Base-by-base conservation (phyloP, 1,140 invertebrate genomes). In the Papilio dardanus region DNA sequence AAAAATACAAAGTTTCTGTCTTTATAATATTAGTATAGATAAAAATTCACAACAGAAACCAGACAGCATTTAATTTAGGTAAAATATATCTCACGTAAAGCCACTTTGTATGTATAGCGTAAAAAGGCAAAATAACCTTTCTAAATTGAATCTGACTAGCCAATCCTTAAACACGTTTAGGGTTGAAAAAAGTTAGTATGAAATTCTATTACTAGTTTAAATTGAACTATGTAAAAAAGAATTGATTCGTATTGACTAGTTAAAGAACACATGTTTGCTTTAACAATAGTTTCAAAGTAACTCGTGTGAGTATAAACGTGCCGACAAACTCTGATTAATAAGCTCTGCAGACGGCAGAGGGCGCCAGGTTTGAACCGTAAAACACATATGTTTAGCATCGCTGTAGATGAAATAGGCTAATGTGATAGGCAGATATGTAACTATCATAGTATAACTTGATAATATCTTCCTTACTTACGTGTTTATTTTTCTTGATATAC, bases 341-440 rank as follows among this genome's bases (percentile, higher is more conserved):
- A 74, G 75, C 69, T 78, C 58, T 73, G 74, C 81, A 79, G 77
- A 80, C 79, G 83, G 77, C 83, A 69, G 50, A 14, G 54, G 67
- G 67, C 33, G 67, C 28, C 28, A 68, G 66, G 30, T 35, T 68
- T 10, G 68, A 74, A 74, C 74, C 77, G 74, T 86, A 86, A 84
- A 81, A 58, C 75, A 80, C 83, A 85, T 79, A 77, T 86, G 83
- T 80, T 86, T 74, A 62, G 74, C 75, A 83, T 83, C 76, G 69
- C 66, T 58, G 65, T 42, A 58, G 33, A 66, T 66, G 19, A 66
- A 66, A 31, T 31, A 66, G n/a, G 31, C 30, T 35, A 69, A 3
- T 28, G 54, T 54, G 10, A 24, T 54, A 62, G 28, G 30, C 12
- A 62, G 21, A 28, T 24, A 46, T 28, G 12, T 28, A 62, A 62